Evolutionary conservation across 2,797 vertebrate species (phyloP).

Genomic region (Steatocranus sp.): DNA sequence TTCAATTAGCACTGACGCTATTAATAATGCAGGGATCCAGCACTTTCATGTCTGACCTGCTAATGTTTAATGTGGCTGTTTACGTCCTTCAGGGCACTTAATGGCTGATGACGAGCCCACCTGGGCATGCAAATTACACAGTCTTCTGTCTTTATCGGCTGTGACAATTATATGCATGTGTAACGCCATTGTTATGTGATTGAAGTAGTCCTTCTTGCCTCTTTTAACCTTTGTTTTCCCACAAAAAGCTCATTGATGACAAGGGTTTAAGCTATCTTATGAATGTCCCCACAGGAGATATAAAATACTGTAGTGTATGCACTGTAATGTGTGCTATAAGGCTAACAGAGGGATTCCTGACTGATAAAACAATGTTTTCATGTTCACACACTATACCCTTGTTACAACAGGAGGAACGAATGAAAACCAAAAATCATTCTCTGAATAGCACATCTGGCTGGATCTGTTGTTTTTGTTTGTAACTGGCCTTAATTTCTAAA

Average conservation of each 20-base stretch:
- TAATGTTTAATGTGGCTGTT: conserved; percentile 52
- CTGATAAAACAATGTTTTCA: not conserved
- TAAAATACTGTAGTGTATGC: not conserved
- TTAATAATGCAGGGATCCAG: conserved; percentile 67
- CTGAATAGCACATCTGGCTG: not conserved
- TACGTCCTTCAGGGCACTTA: conserved; percentile 40
- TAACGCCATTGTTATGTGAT: not conserved
- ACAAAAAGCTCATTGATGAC: not conserved
- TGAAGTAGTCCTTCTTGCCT: not conserved
- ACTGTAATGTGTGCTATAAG: not conserved
- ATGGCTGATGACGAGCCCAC: conserved; percentile 41
- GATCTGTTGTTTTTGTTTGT: not conserved
- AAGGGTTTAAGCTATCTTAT: not conserved
- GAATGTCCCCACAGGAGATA: not conserved
- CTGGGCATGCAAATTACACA: conserved; percentile 37
- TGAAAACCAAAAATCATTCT: not conserved
- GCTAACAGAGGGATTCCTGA: not conserved
- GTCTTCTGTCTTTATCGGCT: conserved; percentile 31
- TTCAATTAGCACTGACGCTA: conserved; percentile 65
- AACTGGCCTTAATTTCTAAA: not conserved
- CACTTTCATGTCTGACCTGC: conserved; percentile 45
- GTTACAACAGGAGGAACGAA: not conserved
- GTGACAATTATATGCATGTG: not conserved
- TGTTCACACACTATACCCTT: not conserved
- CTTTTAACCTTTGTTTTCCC: not conserved